Conservation (phyloP, 2,888 invertebrate species). For the Meganola albula region DNA sequence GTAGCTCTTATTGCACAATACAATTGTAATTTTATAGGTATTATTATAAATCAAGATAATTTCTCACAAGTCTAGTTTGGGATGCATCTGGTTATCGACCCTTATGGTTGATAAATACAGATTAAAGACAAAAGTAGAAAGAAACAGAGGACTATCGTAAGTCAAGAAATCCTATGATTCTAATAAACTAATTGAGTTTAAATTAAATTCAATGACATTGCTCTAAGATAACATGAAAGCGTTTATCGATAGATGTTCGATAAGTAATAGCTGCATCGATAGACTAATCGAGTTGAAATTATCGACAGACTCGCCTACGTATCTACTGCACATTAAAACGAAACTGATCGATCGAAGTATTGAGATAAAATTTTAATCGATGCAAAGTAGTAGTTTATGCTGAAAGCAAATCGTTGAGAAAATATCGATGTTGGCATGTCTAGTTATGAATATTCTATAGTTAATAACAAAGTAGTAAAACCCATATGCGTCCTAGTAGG, state of each 20-base stretch:
- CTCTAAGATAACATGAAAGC: constrained; percentile 18
- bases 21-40: too few relatives aligned
- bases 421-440: too few relatives aligned
- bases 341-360: constrained; percentile 28
- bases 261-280: constrained; percentile 24
- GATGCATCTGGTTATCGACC: too few relatives aligned
- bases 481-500: too few relatives aligned
- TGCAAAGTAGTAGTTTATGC: constrained; percentile 22
- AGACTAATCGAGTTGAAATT: constrained; percentile 24
- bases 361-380: constrained; percentile 26
- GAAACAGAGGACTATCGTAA: too few relatives aligned
- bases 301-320: constrained; percentile 22
- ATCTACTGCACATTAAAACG: constrained; percentile 26
- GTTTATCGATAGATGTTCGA: constrained; percentile 27
- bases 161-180: background rate
- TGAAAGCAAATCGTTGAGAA: constrained; percentile 17
- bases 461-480: too few relatives aligned
- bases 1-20: too few relatives aligned
- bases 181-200: constrained; percentile 21
- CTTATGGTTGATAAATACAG: too few relatives aligned
- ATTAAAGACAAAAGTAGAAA: too few relatives aligned
- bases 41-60: too few relatives aligned
- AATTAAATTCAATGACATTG: constrained; percentile 23
- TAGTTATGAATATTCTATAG: too few relatives aligned
- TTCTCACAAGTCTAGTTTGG: too few relatives aligned